Conservation (phyloP, 2,797 vertebrate genomes). For the Arremon brunneinucha region DNA sequence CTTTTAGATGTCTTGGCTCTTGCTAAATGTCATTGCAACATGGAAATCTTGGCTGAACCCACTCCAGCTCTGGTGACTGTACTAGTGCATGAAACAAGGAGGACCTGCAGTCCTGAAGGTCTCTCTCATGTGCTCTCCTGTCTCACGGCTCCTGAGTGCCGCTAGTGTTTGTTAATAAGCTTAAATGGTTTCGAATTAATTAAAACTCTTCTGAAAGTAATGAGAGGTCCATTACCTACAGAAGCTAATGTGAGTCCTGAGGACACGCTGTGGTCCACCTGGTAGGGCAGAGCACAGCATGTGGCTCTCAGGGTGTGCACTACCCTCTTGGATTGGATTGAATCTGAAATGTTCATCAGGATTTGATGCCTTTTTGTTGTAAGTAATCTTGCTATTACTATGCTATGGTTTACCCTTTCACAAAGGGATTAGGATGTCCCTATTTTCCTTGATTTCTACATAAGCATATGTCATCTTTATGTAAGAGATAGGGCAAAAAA, state of each 20-base stretch:
- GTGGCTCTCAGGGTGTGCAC: not conserved
- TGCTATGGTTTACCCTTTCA: not conserved
- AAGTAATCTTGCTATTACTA: not conserved
- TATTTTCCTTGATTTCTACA: conserved; percentile 34
- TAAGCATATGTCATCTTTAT: conserved; percentile 22
- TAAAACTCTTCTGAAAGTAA: not conserved
- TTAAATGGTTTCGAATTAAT: not conserved
- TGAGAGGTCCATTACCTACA: not conserved
- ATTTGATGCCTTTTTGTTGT: not conserved
- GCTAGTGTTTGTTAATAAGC: not conserved
- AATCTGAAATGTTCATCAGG: not conserved
- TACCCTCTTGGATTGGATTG: not conserved
- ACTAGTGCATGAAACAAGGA: not conserved
- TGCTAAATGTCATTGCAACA: not conserved
- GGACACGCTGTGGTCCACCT: not conserved
- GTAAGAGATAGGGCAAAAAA: not conserved
- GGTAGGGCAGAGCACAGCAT: not conserved
- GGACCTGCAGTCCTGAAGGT: not conserved
- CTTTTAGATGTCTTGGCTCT: not conserved
- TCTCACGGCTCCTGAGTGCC: not conserved
- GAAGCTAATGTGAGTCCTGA: not conserved
- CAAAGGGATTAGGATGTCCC: not conserved
- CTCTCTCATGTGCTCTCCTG: not conserved
- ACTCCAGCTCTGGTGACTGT: not conserved
- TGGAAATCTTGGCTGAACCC: not conserved